Evolutionary conservation across 2,113 vertebrate genomes (phyloP), one percentile per base, ranked within the genome.

Genomic region (Dicrurus megarhynchus): DNA sequence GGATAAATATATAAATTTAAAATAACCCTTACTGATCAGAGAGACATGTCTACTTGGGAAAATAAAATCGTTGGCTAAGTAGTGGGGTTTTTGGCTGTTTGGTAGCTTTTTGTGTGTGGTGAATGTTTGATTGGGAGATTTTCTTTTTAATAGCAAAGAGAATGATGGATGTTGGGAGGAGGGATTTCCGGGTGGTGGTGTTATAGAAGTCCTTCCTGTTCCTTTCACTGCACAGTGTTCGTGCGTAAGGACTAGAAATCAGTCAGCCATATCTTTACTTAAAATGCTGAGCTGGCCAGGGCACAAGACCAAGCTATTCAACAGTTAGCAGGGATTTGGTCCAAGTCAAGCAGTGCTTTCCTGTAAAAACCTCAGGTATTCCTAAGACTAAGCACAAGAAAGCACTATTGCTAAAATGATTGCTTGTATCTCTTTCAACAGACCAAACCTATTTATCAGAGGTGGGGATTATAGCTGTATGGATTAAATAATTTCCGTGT

Each of bases 41-140:
- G 4, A 67, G 4, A 49, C 7, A 19, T 3, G 6, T 10, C 18
- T n/a, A 10, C 11, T 8, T 24, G 41, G 12, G 10, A 41, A 61
- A 88, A 69, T 3, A 46, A 77, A 70, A 76, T 33, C 7, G 30
- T 14, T 50, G 21, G 7, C 1, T 47, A 61, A 47, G 12, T 4
- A 39, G 10, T 35, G 5, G 1, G 4, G 1, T 3, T 50, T 61
- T 56, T 22, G 6, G 2, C 50, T 42, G 10, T 2, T 50, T 33
- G 3, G 18, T 12, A 5, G 9, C 2, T 8, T 64, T 26, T 67
- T 52, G 17, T 49, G 5, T 9, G 1, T 20, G 16, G 3, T 2
- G 7, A 50, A 67, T 30, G 13, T 42, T 19, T 41, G 7, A 6
- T 21, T 52, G 4, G 14, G 10, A 21, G 24, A 46, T 26, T 53